phyloP scores from a whole-genome alignment of 2,797 vertebrate species.

The Carcharodon carcharias region DNA sequence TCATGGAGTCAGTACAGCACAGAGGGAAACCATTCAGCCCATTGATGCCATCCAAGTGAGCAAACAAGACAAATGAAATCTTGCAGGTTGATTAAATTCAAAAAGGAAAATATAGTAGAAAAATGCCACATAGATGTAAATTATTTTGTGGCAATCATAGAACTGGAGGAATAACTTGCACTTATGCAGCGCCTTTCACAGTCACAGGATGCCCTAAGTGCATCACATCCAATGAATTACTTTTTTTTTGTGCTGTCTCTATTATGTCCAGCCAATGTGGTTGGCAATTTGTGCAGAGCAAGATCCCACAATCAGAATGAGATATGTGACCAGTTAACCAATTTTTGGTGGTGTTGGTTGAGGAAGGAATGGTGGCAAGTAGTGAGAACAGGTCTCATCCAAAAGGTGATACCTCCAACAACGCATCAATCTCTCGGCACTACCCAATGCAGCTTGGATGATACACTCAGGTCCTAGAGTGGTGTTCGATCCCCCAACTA shows the following conservation, averaged over 20 bases:
- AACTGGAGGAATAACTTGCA: neutral
- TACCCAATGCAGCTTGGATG: neutral
- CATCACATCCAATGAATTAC: neutral
- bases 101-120: neutral
- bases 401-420: neutral
- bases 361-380: neutral
- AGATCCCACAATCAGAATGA: neutral
- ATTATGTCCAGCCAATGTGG: neutral
- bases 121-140: neutral
- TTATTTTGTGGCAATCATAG: neutral
- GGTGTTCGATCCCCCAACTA: neutral
- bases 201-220: neutral
- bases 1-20: too few species aligned
- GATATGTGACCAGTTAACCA: neutral
- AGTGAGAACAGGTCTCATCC: neutral
- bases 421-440: neutral
- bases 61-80: neutral
- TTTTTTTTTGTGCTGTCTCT: neutral
- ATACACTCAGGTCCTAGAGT: neutral
- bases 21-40: too few species aligned
- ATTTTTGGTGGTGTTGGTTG: neutral
- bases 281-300: neutral
- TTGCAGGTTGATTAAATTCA: neutral
- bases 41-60: neutral
- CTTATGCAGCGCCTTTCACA: neutral